Base-by-base conservation (phyloP, 2,888 invertebrate species). In the Leucophenga maculata region DNA sequence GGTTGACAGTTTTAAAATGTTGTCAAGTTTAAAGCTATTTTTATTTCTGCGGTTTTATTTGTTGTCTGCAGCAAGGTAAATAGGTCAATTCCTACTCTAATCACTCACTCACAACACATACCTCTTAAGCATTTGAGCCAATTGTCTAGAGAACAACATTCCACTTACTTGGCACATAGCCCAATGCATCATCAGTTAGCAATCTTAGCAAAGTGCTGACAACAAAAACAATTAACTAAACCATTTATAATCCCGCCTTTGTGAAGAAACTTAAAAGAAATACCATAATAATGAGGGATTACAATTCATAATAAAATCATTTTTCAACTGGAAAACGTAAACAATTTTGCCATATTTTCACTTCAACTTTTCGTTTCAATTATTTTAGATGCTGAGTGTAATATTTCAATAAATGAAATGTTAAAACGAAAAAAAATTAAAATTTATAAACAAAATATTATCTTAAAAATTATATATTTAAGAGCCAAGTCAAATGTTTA, bases 401-500 rank as follows among this genome's bases (percentile, higher is more conserved):
- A 52, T 18, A 52, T 52, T 18, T 16, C 8, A 52, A 48, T 48
- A 16, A 48, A 48, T 48, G 48, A 48, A 48, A 48, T 48, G 14
- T 48, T 16, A 48, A n/a, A 48, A 48, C 48, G n/a, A 48, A 48
- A 52, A 52, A 16, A 1, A 18, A 52, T 11, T 6, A 52, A 52
- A 52, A 32, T 32, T 16, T 9, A 6, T 14, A 52, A 6, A 4
- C 55, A 26, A 20, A 55, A 22, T 55, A 22, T 55, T 55, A 22
- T 55, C 13, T 22, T 55, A 22, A 39, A 39, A 39, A 39, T 39
- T 39, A 39, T 39, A 39, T 39, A 6, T 55, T 18, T 55, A 26
- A 20, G 50, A n/a, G 50, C 18, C 55, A 55, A 22, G 20, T 13
- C 55, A 55, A 55, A 55, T 55, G 20, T 55, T 55, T 55, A 55